phyloP scores from a whole-genome alignment of 2,113 vertebrate genomes.

The Anolis carolinensis region DNA sequence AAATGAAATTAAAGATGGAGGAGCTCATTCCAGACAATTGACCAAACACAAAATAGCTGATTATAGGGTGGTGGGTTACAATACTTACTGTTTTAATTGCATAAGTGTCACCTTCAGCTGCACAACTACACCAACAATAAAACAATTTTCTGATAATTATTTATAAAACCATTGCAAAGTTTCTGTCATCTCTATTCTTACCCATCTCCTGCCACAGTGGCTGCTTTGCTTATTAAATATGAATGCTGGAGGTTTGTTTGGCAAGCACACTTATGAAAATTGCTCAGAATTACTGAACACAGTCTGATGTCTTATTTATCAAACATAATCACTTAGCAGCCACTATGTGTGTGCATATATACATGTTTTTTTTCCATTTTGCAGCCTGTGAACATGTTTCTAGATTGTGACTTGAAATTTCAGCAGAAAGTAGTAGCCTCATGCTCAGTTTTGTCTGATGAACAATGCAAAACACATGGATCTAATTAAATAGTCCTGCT shows the following conservation, averaged over 20 bases:
- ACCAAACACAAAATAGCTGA: background rate
- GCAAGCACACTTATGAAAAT: constrained; percentile 3
- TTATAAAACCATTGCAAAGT: background rate
- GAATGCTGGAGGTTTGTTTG: constrained; percentile 8
- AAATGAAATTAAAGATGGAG: background rate
- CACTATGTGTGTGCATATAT: background rate
- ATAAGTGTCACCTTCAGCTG: background rate
- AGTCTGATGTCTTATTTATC: constrained; percentile 4
- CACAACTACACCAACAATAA: background rate
- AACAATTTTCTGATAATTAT: background rate
- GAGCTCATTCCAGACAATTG: background rate
- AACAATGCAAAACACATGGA: constrained; percentile 17
- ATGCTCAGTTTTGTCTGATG: constrained; percentile 6
- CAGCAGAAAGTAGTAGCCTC: background rate
- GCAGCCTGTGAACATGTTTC: background rate
- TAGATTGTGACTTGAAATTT: constrained; percentile 1
- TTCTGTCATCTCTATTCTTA: background rate
- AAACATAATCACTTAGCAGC: constrained; percentile 25
- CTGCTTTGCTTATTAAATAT: constrained; percentile 10
- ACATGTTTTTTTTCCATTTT: background rate
- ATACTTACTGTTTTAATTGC: background rate
- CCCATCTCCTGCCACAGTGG: background rate
- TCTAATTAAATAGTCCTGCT: constrained; percentile 31
- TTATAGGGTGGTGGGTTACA: background rate
- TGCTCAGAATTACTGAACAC: constrained; percentile 13